Evolutionary conservation across 2,797 vertebrate genomes (phyloP).

Genomic region (Molossus molossus): DNA sequence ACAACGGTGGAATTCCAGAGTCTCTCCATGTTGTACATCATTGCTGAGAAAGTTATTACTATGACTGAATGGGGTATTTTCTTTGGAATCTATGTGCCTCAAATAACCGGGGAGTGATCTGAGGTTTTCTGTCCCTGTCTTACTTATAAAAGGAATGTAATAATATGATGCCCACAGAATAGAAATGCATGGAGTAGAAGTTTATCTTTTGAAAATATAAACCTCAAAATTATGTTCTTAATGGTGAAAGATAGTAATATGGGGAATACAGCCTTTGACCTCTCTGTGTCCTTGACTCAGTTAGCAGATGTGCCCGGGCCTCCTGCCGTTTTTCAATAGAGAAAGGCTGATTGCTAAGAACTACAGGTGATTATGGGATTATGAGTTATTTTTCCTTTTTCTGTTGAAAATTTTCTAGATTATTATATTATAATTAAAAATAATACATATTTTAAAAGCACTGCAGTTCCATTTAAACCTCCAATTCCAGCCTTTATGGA

Average conservation of each 20-base stretch:
- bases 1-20: background rate
- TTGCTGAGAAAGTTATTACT: slow-evolving; percentile 46
- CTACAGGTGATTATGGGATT: background rate
- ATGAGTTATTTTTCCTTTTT: slow-evolving; percentile 2
- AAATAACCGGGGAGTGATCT: slow-evolving; percentile 26
- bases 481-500: background rate
- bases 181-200: slow-evolving; percentile 18
- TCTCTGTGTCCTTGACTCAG: background rate
- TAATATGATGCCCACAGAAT: slow-evolving; percentile 48
- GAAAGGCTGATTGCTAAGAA: background rate
- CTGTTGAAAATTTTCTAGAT: background rate
- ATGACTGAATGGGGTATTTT: slow-evolving; percentile 48
- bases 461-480: background rate
- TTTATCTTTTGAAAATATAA: slow-evolving; percentile 69
- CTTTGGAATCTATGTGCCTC: slow-evolving; percentile 59
- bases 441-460: background rate
- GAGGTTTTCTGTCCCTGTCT: slow-evolving; percentile 49
- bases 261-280: background rate
- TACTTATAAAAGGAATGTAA: slow-evolving; percentile 54
- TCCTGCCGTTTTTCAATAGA: background rate
- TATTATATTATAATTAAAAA: slow-evolving; percentile 47
- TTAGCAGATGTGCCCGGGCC: background rate
- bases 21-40: background rate
- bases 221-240: slow-evolving; percentile 58
- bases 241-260: background rate